These are phyloP conservation scores for Mormyrops boulengeri DNA, from an alignment of 2,797 vertebrate genomes.

Conservation along the genomic window DNA sequence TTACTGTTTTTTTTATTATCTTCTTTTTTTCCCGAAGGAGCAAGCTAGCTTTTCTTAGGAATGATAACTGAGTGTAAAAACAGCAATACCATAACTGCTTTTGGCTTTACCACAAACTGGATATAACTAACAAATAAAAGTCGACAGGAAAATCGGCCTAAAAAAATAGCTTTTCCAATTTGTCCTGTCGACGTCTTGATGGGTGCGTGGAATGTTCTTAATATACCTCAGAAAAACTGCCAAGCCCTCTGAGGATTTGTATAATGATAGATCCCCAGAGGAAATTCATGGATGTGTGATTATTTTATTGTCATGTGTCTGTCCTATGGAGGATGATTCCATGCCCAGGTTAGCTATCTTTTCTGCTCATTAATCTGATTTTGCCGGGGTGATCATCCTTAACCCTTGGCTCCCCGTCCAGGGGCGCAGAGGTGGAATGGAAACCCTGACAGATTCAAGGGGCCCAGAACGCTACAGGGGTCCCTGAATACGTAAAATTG, in stretches of 20 bases:
- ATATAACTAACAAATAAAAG: not conserved
- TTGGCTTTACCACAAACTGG: not conserved
- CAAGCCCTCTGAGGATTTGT: not conserved
- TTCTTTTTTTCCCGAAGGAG: not conserved
- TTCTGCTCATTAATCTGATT: not conserved
- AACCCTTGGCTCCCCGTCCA: not conserved
- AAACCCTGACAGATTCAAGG: not conserved
- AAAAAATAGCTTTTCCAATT: not conserved
- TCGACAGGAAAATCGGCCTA: not conserved
- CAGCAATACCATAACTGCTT: not conserved
- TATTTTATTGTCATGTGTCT: not conserved
- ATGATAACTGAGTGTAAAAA: not conserved
- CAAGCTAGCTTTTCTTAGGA: not conserved
- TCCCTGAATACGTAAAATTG: not conserved
- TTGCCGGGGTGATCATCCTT: not conserved
- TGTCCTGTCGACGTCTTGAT: not conserved
- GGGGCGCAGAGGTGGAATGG: not conserved
- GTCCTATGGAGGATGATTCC: not conserved
- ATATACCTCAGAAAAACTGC: not conserved
- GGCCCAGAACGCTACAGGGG: not conserved
- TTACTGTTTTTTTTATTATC: slow-evolving; percentile 23
- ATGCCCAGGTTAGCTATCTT: not conserved
- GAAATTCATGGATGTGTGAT: not conserved
- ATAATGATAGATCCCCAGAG: not conserved
- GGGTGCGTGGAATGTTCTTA: not conserved